A percentile compares a stretch with the other conserved stretches of the same genome.
Conservation (phyloP, 2,113 vertebrate species). For the Morone saxatilis region DNA sequence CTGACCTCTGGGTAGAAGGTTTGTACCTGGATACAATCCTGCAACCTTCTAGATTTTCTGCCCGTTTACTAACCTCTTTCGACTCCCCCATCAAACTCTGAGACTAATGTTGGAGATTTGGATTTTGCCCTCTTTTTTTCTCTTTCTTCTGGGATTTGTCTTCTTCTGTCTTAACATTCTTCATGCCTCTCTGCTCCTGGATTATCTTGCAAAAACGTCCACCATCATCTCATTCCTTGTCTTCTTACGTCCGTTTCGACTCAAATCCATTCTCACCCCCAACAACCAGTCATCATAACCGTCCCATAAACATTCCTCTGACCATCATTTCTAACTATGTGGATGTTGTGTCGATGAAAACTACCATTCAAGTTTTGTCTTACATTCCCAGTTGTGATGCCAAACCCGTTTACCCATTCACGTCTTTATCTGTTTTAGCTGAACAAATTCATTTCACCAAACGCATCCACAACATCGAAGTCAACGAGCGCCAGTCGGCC, state of each 20-base stretch:
- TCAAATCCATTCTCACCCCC: slow-evolving; percentile 20
- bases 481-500: slow-evolving; percentile 95
- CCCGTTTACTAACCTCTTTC: slow-evolving; percentile 84
- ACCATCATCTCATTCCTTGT: slow-evolving; percentile 43
- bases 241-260: slow-evolving; percentile 39
- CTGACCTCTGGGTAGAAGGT: slow-evolving; percentile 94
- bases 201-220: slow-evolving; percentile 28
- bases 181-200: slow-evolving; percentile 34
- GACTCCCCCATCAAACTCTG: slow-evolving; percentile 38
- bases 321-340: slow-evolving; percentile 55
- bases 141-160: slow-evolving; percentile 50
- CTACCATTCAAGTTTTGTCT: slow-evolving; percentile 46
- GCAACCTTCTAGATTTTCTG: slow-evolving; percentile 51
- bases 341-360: slow-evolving; percentile 55
- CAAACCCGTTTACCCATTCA: slow-evolving; percentile 63
- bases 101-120: slow-evolving; percentile 55
- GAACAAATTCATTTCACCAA: slow-evolving; percentile 99
- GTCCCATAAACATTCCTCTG: slow-evolving; percentile 29
- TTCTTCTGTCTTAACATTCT: slow-evolving; percentile 57
- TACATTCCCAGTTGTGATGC: slow-evolving; percentile 56
- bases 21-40: slow-evolving; percentile 64
- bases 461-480: slow-evolving; percentile 98
- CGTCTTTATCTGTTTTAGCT: slow-evolving; percentile 88
- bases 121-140: slow-evolving; percentile 54
- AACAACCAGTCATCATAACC: slow-evolving; percentile 30